Base-by-base conservation (phyloP, 2,113 vertebrate genomes). In the Bostrychus sinensis region DNA sequence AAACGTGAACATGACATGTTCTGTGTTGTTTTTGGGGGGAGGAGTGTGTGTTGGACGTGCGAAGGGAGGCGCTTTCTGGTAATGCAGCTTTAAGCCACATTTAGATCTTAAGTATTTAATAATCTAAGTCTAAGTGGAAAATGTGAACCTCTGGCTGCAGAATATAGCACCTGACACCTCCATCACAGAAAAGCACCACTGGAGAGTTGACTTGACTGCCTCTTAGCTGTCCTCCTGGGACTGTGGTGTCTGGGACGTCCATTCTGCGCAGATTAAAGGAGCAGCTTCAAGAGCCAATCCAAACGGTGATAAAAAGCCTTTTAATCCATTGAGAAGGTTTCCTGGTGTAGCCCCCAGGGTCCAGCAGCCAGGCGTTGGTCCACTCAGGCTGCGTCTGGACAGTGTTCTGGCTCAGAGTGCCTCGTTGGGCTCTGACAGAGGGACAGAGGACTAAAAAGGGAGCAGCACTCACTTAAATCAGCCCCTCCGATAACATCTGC, bases 261-360 rank as follows among this genome's bases (percentile, higher is more conserved):
- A 66, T 76, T 70, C 78, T 77, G 75, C 72, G 83, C 70, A 84
- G 86, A 89, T 88, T 88, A 88, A 85, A 88, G 80, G 79, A 82
- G 78, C 85, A 62, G 86, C 83, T 84, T 86, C 74, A 89, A 91
- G 89, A 87, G 77, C 72, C 80, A 82, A 72, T 81, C 78, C 87
- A 87, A 64, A 83, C 63, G 45, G 58, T 86, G 89, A 91, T 89
- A 91, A 91, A 90, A 91, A 89, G 83, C 90, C 89, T 91, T 92
- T 92, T 88, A 91, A 90, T 90, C 83, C 85, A 89, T 80, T 48
- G 75, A 84, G 81, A 89, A 86, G 56, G 57, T 77, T 84, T 88
- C 80, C 72, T 50, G 32, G 56, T 41, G 48, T 55, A 60, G 57
- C 57, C 78, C 75, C 66, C 62, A 78, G 74, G 64, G 78, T 69